Evolutionary conservation across 2,888 invertebrate genomes (phyloP), one percentile per base, ranked within the genome.

Genomic region (Synergus laeviventris): DNA sequence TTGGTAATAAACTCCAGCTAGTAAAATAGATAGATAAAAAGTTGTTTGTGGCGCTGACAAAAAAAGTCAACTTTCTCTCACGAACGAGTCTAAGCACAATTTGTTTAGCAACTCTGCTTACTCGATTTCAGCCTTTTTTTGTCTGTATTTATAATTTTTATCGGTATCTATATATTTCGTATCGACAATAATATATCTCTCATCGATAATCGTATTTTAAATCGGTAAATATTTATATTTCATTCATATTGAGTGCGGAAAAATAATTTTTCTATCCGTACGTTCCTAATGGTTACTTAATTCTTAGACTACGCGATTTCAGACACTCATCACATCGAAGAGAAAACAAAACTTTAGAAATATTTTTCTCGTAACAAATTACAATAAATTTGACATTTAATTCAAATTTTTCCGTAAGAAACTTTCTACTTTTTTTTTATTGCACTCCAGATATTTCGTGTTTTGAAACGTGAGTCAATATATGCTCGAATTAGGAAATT

Each of bases 1-100:
- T 54, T 49, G 56, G 73, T 64, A 60, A 45, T 59, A 61, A 61
- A 42, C 39, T 45, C 49, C 21, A 36, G 62, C 76, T 74, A 79
- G 39, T 79, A 79, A 77, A 79, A 79, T 79, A 79, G 60, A 54
- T 75, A 79, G 73, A 60, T 74, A 73, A 75, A 31, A 75, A 59
- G n/a, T 74, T 61, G 62, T 45, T 74, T 73, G 16, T 62, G 39
- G 12, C 45, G 45, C n/a, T 70, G 45, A 70, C 45, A 45, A 66
- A 24, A 64, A 24, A 66, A 49, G 45, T 38, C 61, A 61, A 61
- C 61, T n/a, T 31, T 61, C 31, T 38, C 61, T 24, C 62, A 45
- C 54, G 11, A 74, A 73, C 59, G 31, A 79, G 45, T 18, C 21
- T 56, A 56, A 42, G 75, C 66, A 75, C 54, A 76, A 74, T 79